Evolutionary conservation across 2,113 vertebrate genomes (phyloP).

Genomic region (Chinchilla lanigera): DNA sequence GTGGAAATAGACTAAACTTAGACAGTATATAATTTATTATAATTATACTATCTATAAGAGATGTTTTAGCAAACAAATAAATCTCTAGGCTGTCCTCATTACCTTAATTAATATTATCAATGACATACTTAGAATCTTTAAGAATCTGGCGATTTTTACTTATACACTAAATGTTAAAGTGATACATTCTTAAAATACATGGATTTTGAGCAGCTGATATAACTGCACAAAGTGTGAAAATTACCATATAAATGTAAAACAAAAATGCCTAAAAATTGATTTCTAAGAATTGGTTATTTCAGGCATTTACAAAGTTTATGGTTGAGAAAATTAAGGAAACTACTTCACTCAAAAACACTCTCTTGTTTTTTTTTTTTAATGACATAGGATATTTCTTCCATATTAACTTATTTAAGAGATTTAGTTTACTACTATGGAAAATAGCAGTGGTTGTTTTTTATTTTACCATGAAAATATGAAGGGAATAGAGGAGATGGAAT

Average conservation of each 20-base stretch:
- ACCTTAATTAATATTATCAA: neutral
- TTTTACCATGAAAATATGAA: neutral
- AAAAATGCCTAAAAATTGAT: neutral
- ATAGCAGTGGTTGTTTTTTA: neutral
- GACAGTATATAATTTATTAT: rapidly evolving
- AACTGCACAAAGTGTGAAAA: neutral
- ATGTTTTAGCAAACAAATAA: neutral
- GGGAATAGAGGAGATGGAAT: neutral
- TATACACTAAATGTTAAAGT: neutral
- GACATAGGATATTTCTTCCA: neutral
- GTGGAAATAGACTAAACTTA: neutral
- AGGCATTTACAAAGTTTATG: neutral
- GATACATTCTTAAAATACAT: neutral
- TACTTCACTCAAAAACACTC: neutral
- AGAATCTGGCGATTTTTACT: neutral
- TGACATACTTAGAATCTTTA: neutral
- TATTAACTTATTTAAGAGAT: neutral
- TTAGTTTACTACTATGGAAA: neutral
- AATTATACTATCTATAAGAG: neutral
- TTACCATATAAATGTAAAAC: neutral
- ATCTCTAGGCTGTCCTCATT: neutral
- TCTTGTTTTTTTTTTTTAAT: neutral
- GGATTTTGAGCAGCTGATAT: neutral
- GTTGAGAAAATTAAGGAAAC: neutral
- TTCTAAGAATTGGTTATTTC: neutral